Base-by-base conservation (phyloP, 2,888 invertebrate genomes). In the Archaeoteleia sp. region DNA sequence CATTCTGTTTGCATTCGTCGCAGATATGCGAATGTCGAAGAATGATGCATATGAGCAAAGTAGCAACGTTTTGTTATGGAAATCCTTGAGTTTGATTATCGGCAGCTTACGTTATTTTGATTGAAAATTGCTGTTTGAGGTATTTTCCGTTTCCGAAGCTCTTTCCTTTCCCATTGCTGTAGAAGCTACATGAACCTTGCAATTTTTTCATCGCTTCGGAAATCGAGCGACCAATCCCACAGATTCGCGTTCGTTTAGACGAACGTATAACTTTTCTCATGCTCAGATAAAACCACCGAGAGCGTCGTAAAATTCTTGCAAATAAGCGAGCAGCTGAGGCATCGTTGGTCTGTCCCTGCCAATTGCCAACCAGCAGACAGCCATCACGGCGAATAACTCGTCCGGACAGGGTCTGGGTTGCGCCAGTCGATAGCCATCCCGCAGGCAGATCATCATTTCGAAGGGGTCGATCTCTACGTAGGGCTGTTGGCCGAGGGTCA, bases 351-450 rank as follows among this genome's bases (percentile, higher is more conserved):
- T 87, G 67, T 91, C 89, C 42, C 89, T 86, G 0, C 90, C 87
- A 35, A 89, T 87, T 12, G 88, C 86, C n/a, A 91, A 85, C 92
- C 92, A 93, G 77, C 92, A 92, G 86, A 91, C 91, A 2, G 90
- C 91, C 92, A 92, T 93, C 62, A 92, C 87, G 39, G 91, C 90
- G 78, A 91, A 92, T 93, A 98, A 87, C 88, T 97, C 96, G 87
- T 97, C 97, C 3, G 98, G 97, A 85, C 97, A 98, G 85, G 95
- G 95, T 77, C 93, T 90, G 1, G 98, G 97, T 82, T 97, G 97
- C 0, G 93, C 91, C 65, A 97, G 90, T 78, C 98, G 88, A 85
- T 95, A 96, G 12, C 97, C 97, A 78, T 94, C 95, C 70, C 92
- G 90, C 20, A 98, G 89, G 84, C 94, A 94, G 14, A 92, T 92